These are phyloP conservation scores for Trachops cirrhosus DNA, from an alignment of 2,797 vertebrate species.

Conservation along the genomic window DNA sequence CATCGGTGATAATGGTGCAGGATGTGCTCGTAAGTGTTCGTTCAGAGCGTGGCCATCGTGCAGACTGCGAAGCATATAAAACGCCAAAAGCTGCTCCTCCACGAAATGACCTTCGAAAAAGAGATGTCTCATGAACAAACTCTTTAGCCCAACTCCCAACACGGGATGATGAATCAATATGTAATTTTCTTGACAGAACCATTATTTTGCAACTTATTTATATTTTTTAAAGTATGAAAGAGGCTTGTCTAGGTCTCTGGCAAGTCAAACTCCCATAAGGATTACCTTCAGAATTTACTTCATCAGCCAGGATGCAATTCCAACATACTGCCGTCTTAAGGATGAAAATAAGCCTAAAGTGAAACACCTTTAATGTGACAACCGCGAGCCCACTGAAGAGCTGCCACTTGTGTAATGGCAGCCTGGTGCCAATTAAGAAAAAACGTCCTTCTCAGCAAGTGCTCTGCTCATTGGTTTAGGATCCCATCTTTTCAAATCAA, in stretches of 20 bases:
- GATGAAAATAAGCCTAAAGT: slow-evolving; percentile 21
- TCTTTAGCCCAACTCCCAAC: slow-evolving; percentile 22
- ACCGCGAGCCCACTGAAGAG: neutral
- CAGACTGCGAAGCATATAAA: neutral
- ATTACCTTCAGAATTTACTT: slow-evolving; percentile 48
- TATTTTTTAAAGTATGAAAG: slow-evolving; percentile 60
- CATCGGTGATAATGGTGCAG: neutral
- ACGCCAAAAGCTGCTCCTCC: neutral
- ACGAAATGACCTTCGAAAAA: slow-evolving; percentile 54
- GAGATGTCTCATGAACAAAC: slow-evolving; percentile 40
- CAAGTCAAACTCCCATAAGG: slow-evolving; percentile 62
- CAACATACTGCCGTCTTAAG: slow-evolving; percentile 27
- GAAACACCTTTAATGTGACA: slow-evolving; percentile 27
- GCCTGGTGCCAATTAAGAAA: slow-evolving; percentile 23
- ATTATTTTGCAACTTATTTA: slow-evolving; percentile 58
- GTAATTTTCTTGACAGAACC: slow-evolving; percentile 68
- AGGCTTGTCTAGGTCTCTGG: slow-evolving; percentile 41
- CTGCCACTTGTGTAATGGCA: neutral
- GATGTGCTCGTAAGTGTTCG: neutral
- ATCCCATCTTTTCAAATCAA: slow-evolving; percentile 68
- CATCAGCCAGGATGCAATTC: slow-evolving; percentile 47
- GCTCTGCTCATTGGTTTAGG: slow-evolving; percentile 33
- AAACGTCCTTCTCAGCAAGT: slow-evolving; percentile 51
- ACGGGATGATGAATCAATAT: slow-evolving; percentile 55
- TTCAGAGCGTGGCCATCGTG: fast-evolving